Evolutionary conservation across 2,888 invertebrate genomes (phyloP).

Genomic region (Rhabditoides inermis): DNA sequence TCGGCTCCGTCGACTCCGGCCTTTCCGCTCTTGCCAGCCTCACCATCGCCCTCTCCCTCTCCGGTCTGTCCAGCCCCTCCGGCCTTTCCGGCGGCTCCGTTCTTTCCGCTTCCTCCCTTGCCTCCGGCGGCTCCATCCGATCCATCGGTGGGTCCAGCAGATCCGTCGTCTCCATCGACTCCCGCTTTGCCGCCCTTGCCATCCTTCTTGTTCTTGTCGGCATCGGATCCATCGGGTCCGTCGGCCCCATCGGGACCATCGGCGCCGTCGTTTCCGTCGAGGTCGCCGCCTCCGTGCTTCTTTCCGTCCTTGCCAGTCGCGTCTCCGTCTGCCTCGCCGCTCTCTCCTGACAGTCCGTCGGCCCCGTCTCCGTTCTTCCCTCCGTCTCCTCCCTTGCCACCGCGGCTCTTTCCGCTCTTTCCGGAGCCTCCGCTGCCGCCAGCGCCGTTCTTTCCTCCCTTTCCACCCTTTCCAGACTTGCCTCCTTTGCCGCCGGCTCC

Average conservation of each 20-base stretch:
- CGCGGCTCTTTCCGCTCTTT: not conserved
- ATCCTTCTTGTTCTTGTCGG: conserved; percentile 1
- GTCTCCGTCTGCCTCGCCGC: conserved; percentile 1
- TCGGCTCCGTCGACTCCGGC: conserved; percentile 6
- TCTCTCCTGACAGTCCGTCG: not conserved
- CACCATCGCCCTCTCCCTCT: not conserved
- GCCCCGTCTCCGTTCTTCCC: conserved; percentile 1
- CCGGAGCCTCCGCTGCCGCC: conserved; percentile 3
- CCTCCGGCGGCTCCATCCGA: not conserved
- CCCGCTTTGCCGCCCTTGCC: not conserved
- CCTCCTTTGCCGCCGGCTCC: conserved; percentile 7
- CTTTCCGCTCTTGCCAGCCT: conserved; percentile 4
- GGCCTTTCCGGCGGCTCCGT: not conserved
- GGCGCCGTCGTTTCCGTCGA: not conserved
- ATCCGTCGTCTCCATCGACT: not conserved
- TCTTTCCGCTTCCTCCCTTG: conserved; percentile 1
- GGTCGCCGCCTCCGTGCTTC: conserved; percentile 1
- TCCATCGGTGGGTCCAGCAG: conserved; percentile 1
- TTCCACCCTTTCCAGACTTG: not conserved
- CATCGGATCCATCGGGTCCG: too few relatives aligned
- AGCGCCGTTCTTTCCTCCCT: not conserved
- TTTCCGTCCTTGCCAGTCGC: not conserved
- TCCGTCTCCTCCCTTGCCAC: not conserved
- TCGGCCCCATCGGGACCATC: not conserved
- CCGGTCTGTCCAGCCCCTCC: not conserved